A percentile compares a stretch with the other conserved stretches of the same genome.
Evolutionary conservation across 2,888 invertebrate species (phyloP).

Genomic region (Scaptomyza tumidula): DNA sequence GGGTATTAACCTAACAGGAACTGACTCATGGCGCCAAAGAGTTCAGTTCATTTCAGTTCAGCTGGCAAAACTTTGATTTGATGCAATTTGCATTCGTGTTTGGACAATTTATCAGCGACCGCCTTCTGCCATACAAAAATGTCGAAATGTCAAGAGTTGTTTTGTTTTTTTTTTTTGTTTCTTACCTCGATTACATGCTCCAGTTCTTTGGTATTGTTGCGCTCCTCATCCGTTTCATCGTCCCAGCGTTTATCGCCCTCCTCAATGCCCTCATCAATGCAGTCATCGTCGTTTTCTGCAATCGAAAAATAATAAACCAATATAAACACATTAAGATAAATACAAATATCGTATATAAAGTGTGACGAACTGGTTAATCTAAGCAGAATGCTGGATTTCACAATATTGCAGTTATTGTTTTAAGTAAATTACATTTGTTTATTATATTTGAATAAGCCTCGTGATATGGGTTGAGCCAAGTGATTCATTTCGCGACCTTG

Average conservation of each 20-base stretch:
- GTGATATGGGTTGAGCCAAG: background rate
- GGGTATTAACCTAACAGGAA: constrained; percentile 32
- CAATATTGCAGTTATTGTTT: constrained; percentile 10
- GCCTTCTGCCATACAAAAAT: constrained; percentile 45
- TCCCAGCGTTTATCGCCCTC: constrained; percentile 87
- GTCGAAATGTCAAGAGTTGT: constrained; percentile 65
- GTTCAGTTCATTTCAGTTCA: constrained; percentile 36
- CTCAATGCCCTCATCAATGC: constrained; percentile 94
- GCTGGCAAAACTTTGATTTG: constrained; percentile 51
- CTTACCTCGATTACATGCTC: constrained; percentile 84
- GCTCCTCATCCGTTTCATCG: constrained; percentile 86
- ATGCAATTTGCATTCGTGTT: constrained; percentile 63
- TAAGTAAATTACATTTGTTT: constrained; percentile 19
- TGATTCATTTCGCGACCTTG: constrained; percentile 43
- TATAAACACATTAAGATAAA: constrained; percentile 13
- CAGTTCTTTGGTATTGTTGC: constrained; percentile 84
- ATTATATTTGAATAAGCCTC: background rate
- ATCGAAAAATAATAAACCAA: constrained; percentile 18
- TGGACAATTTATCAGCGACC: constrained; percentile 55
- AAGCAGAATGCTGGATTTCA: constrained; percentile 6
- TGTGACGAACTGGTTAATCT: constrained; percentile 41
- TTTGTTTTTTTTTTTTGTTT: background rate
- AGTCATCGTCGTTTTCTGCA: constrained; percentile 92
- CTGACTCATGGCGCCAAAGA: constrained; percentile 48
- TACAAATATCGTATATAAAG: constrained; percentile 22